Evolutionary conservation across 2,113 vertebrate species (phyloP).

Genomic region (Camelus bactrianus): DNA sequence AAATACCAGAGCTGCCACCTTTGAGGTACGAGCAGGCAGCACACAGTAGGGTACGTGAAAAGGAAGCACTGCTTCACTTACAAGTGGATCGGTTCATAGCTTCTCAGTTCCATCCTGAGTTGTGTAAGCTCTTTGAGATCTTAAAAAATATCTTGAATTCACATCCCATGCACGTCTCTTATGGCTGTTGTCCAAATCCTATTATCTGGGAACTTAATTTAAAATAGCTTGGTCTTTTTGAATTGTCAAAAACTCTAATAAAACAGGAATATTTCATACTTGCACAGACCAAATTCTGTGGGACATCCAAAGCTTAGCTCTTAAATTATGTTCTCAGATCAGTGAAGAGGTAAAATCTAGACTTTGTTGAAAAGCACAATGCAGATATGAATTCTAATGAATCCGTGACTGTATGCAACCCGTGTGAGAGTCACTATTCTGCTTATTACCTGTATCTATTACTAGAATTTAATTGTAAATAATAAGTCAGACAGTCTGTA

Average conservation of each 20-base stretch:
- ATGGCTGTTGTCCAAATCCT: conserved; percentile 61
- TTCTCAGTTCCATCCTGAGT: conserved; percentile 10
- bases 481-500: conserved; percentile 32
- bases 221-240: conserved; percentile 59
- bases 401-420: neutral
- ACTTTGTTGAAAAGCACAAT: conserved; percentile 52
- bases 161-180: neutral
- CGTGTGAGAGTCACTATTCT: neutral
- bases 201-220: conserved; percentile 70
- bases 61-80: neutral
- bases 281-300: neutral
- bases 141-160: conserved; percentile 47
- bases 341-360: conserved; percentile 41
- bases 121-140: neutral
- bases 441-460: conserved; percentile 62
- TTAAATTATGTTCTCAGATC: conserved; percentile 28
- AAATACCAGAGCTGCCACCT: neutral
- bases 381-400: conserved; percentile 35
- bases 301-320: conserved; percentile 50
- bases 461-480: conserved; percentile 68
- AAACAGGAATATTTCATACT: conserved; percentile 33
- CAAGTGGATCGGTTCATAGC: neutral
- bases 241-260: conserved; percentile 59
- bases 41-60: neutral
- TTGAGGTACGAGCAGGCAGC: neutral